These are phyloP conservation scores for Ormyrus thymus DNA, from an alignment of 2,888 invertebrate species.

Conservation along the genomic window DNA sequence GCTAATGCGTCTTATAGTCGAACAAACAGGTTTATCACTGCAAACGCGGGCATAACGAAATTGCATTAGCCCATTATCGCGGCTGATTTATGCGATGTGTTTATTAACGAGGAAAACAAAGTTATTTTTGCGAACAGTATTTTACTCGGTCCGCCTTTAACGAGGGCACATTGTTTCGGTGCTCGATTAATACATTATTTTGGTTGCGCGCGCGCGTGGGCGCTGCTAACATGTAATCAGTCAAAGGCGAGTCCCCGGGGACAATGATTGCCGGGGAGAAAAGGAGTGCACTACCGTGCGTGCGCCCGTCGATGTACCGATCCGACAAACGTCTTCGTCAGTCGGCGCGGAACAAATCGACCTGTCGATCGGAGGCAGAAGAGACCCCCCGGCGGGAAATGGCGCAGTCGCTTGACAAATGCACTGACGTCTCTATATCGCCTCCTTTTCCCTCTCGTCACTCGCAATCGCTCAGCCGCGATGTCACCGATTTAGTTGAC, in stretches of 20 bases:
- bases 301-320: constrained; percentile 31
- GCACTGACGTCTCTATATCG: constrained; percentile 71
- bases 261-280: constrained; percentile 3
- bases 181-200: constrained; percentile 23
- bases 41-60: constrained; percentile 40
- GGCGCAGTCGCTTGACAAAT: constrained; percentile 68
- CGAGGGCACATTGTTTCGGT: background rate
- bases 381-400: constrained; percentile 65
- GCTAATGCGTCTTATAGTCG: constrained; percentile 43
- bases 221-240: constrained; percentile 32
- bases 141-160: background rate
- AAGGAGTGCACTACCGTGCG: background rate
- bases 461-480: constrained; percentile 68
- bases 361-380: constrained; percentile 62
- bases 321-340: constrained; percentile 53
- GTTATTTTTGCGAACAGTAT: constrained; percentile 36
- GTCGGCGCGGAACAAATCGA: constrained; percentile 47
- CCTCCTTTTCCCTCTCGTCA: constrained; percentile 63
- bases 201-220: background rate
- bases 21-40: constrained; percentile 55
- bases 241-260: constrained; percentile 15
- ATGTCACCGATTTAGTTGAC: constrained; percentile 74
- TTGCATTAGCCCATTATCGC: constrained; percentile 52
- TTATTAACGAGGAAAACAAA: constrained; percentile 48
- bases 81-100: constrained; percentile 53